Base-by-base conservation (phyloP, 2,113 vertebrate species). In the Caloenas nicobarica region DNA sequence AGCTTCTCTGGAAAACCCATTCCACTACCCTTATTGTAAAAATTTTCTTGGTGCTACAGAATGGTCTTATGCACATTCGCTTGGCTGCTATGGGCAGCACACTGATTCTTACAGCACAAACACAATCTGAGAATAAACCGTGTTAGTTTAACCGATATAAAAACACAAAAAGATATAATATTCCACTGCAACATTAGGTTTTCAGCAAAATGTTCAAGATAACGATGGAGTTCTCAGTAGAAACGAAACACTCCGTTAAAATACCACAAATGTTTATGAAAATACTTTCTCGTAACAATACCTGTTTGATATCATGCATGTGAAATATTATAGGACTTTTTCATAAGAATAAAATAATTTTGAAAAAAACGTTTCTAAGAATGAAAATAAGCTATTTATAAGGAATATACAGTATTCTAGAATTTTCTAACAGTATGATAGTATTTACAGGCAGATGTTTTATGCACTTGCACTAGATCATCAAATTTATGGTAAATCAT, bases 401-500 rank as follows among this genome's bases (percentile, higher is more conserved):
- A 89, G 34, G 10, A 86, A 72, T 36, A 65, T 34, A 66, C 1
- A 70, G 2, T 44, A 76, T 88, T 85, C 42, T 19, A 82, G 58
- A 77, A 46, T 76, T 83, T 93, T 80, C 21, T 60, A 77, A 69
- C 10, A 40, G 8, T 34, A 36, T 62, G 8, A 51, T 16, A 40
- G 5, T 58, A 44, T 85, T 95, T 87, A 61, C 57, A 90, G 57
- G 18, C 17, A 79, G 53, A 84, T 23, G 1, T 81, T 93, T 87
- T 42, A 94, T 33, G 33, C 0, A 1, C 13, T 71, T 83, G 9
- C 15, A 60, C 31, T 24, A 73, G 33, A 66, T 57, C 24, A 84
- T 57, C 17, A 88, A 79, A 72, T 34, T 89, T 93, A 89, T 46
- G 18, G 44, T 88, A 92, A 94, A 94, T 51, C 10, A 79, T 65